Evolutionary conservation across 2,113 vertebrate species (phyloP), one percentile per base, ranked within the genome.

Genomic region (Lasiurus cinereus): DNA sequence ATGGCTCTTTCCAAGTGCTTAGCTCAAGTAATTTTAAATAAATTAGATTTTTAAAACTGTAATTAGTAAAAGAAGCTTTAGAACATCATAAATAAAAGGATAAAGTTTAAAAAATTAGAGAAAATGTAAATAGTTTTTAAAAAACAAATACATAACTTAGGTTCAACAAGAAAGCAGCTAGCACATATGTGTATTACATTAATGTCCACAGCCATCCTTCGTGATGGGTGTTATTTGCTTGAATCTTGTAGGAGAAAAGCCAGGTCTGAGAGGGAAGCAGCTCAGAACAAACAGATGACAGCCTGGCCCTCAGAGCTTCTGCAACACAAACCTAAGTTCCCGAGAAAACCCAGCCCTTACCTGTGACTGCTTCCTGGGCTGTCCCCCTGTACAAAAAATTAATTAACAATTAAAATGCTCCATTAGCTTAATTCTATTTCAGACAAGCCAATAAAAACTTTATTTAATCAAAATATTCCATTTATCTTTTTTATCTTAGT

Each of bases 321-420:
- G 72, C 13, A 69, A 33, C 92, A 78, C 46, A 67, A 27, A 27
- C 33, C 59, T 36, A 79, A 79, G 12, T 22, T 52, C 21, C 48
- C 6, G 1, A 78, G 19, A 13, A 29, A 52, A 69, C 39, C 62
- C 64, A 21, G 13, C n/a, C n/a, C 98, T 98, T 98, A 99, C 98
- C 98, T 98, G 92, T 98, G 98, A 92, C 62, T 98, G 97, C 98
- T 98, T 96, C 98, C 98, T 95, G 98, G 98, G 96, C 98, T 99
- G 95, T 99, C 98, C 4, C 98, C 98, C 98, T 99, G 96, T 96
- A 95, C 12, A 88, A 90, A 95, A 96, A 89, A 96, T 74, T 48
- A 97, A 90, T 73, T 24, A 87, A 93, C 9, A 74, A 67, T 92
- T 83, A 67, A 50, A 72, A 83, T 64, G 91, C 59, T 93, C 43